Percentiles rank a stretch among this genome's conserved stretches.
Evolutionary conservation across 2,113 vertebrate species (phyloP).

Genomic region (Leptocoma aspasia): DNA sequence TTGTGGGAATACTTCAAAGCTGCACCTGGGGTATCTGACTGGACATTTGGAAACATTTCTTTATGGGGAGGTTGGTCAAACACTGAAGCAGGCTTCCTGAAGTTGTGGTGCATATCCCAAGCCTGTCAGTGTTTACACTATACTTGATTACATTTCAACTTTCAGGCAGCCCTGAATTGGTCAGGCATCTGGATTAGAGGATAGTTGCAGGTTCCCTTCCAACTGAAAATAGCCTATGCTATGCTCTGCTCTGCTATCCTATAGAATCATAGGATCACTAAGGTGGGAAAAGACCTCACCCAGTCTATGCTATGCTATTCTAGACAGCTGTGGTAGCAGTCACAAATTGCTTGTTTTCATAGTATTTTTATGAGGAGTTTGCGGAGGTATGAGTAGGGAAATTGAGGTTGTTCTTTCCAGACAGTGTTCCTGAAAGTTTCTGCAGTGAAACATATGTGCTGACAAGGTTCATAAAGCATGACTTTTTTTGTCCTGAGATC

Average conservation of each 20-base stretch:
- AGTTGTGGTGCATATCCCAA: not conserved
- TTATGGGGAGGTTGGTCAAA: not conserved
- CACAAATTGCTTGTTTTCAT: not conserved
- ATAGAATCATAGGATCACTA: not conserved
- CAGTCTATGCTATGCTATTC: not conserved
- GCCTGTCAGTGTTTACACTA: not conserved
- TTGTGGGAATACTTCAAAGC: not conserved
- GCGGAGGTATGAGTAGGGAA: accelerated
- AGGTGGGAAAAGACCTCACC: not conserved
- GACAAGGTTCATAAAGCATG: not conserved
- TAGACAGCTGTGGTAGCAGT: not conserved
- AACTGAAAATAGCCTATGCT: not conserved
- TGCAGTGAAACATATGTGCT: not conserved
- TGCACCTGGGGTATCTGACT: not conserved
- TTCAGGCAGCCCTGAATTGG: not conserved
- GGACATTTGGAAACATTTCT: not conserved
- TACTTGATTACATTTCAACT: not conserved
- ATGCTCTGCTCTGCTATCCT: not conserved
- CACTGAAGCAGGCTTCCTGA: not conserved
- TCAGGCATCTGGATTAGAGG: not conserved
- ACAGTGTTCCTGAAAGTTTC: not conserved
- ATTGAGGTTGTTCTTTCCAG: not conserved
- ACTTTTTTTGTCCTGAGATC: not conserved
- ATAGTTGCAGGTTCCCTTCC: not conserved
- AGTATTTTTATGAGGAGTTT: not conserved